phyloP scores from a whole-genome alignment of 2,113 vertebrate genomes.

The Canis aureus region DNA sequence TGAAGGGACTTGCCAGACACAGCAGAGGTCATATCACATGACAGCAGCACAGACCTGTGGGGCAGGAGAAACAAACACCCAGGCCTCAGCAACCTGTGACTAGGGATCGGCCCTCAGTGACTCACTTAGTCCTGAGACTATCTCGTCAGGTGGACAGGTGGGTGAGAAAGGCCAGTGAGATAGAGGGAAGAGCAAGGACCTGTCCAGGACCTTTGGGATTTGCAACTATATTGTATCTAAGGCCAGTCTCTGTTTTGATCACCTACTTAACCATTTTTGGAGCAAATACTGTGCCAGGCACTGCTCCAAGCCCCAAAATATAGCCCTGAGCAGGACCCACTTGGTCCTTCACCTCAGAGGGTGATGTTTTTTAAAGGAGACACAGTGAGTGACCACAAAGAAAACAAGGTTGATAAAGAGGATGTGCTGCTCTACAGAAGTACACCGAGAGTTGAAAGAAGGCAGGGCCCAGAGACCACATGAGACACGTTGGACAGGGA shows the following conservation, averaged over 20 bases:
- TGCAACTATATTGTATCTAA: not conserved
- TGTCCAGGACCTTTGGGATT: not conserved
- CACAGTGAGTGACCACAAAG: not conserved
- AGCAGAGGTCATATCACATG: too few relatives aligned
- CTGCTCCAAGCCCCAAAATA: not conserved
- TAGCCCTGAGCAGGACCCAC: not conserved
- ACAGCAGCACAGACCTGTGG: not conserved
- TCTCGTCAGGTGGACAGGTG: not conserved
- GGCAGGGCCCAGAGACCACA: rapidly evolving
- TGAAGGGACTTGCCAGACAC: not conserved
- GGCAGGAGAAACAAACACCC: not conserved
- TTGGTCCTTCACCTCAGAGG: not conserved
- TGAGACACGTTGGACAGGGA: too few relatives aligned
- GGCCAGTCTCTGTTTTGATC: too few relatives aligned
- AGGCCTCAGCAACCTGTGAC: not conserved
- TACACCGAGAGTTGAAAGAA: not conserved
- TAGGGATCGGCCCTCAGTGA: not conserved
- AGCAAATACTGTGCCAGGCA: not conserved
- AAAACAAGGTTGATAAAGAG: not conserved
- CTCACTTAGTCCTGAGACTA: not conserved
- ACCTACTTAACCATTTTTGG: not conserved
- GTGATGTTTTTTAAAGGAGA: not conserved
- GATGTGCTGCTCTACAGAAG: not conserved
- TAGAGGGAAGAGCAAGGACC: not conserved
- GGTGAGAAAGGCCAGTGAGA: not conserved